phyloP scores from a whole-genome alignment of 1,140 invertebrate genomes.

The Papilio machaon region DNA sequence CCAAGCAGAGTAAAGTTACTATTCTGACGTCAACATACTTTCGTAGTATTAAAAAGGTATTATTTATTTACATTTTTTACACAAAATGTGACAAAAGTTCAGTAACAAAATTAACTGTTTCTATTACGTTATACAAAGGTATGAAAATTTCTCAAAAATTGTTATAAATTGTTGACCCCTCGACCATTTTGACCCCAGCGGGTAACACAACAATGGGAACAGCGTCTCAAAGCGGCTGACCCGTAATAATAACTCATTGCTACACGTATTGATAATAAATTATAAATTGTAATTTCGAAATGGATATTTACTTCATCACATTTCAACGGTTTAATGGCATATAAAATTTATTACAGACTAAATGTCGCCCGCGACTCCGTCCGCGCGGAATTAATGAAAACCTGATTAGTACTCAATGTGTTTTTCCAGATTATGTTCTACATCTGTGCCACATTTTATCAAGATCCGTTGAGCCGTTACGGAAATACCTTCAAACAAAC shows the following conservation, averaged over 20 bases:
- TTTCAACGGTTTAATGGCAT: not conserved
- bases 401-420: too few relatives aligned
- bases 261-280: slow-evolving; percentile 76
- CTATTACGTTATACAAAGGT: slow-evolving; percentile 36
- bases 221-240: slow-evolving; percentile 74
- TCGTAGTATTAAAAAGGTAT: too few relatives aligned
- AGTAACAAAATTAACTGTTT: slow-evolving; percentile 34
- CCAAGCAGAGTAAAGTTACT: too few relatives aligned
- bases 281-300: slow-evolving; percentile 66
- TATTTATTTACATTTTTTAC: not conserved
- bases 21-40: too few relatives aligned
- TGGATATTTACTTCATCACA: slow-evolving; percentile 38
- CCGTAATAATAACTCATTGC: slow-evolving; percentile 75
- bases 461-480: too few relatives aligned
- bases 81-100: slow-evolving; percentile 11
- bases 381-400: too few relatives aligned
- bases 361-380: not conserved
- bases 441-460: too few relatives aligned
- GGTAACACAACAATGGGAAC: slow-evolving; percentile 51
- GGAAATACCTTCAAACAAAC: too few relatives aligned
- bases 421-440: too few relatives aligned
- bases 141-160: slow-evolving; percentile 63
- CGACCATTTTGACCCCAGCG: slow-evolving; percentile 75
- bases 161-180: slow-evolving; percentile 75
- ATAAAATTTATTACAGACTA: not conserved